Evolutionary conservation across 2,113 vertebrate genomes (phyloP), one percentile per base, ranked within the genome.

Genomic region (Hirundichthys speculiger): DNA sequence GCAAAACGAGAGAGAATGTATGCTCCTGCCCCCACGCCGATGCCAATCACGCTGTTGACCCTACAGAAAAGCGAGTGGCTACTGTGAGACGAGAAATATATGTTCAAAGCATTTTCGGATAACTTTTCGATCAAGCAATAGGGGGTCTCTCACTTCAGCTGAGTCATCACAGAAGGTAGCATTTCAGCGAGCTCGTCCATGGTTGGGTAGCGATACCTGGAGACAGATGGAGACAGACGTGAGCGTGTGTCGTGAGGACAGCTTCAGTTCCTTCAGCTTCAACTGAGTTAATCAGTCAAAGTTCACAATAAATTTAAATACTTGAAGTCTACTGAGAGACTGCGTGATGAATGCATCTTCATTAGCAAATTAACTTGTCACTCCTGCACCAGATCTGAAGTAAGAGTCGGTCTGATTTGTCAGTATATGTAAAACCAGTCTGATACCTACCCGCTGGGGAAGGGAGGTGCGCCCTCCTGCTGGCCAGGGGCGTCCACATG

Each of bases 121-220:
- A 1, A 19, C n/a, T 18, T 38, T 22, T 19, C n/a, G n/a, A 73
- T 14, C 63, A 42, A 79, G 68, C 38, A 56, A 22, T 27, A 4
- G 27, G 6, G 27, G 8, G 27, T 1, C 46, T 92, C 94, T 92
- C 82, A 96, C 96, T 94, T 96, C 49, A 99, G 92, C 77, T 98
- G 95, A 8, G 93, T 96, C 79, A 98, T 86, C 68, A 99, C 95
- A 49, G 96, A 90, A 2, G 94, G 93, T 72, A 99, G 86, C 97
- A 99, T 98, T 90, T 98, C 96, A 9, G 97, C 94, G 75, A 99
- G 79, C 69, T 98, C 95, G 73, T 98, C 96, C 95, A 96, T 96
- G 60, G 93, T 95, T 1, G 97, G 96, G 77, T 98, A 99, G 79
- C 94, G 94, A 77, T 97, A 99, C 61, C 97, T 99, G 83, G 20